Evolutionary conservation across 2,113 vertebrate species (phyloP), one percentile per base, ranked within the genome.

Genomic region (Leucopsar rothschildi): DNA sequence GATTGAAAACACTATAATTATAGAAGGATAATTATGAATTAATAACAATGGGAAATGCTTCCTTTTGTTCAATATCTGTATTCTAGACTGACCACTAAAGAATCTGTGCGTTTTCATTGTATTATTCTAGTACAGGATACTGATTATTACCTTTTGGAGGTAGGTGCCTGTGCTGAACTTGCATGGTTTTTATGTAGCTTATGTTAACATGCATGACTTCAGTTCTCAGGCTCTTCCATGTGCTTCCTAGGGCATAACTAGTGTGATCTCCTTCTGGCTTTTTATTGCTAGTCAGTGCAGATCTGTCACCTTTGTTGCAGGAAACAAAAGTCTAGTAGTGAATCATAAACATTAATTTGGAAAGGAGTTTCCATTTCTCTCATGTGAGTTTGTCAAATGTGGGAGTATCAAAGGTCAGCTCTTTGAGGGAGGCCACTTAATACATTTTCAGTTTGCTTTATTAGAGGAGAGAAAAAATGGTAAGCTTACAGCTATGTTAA

Each of bases 361-460:
- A 87, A 77, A 85, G 29, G 47, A 72, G 17, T 72, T 92, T 72
- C n/a, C 15, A 17, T 86, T 88, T 71, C 40, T 92, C 25, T 86
- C 19, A 3, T 29, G 16, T 44, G 37, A 90, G 9, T 60, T 86
- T 60, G n/a, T 86, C 45, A 69, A 40, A 53, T 0, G 0, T 0
- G 0, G 40, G 53, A 68, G 7, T 72, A 56, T 49, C 5, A 10
- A 84, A 88, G 33, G 44, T 72, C 35, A 76, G 11, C 22, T 17
- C 85, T 85, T 47, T 82, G 29, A 50, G 55, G 64, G 35, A 64
- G 21, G 8, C 65, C 0, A 1, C 8, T 72, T 52, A 40, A 76
- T 80, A 27, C 3, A 12, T 82, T 86, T 86, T 80, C 12, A 68
- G 2, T 68, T 85, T 55, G 11, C 31, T 47, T 76, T 52, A 33